These are phyloP conservation scores for Syncerus caffer DNA, from an alignment of 2,797 vertebrate species.

Conservation along the genomic window DNA sequence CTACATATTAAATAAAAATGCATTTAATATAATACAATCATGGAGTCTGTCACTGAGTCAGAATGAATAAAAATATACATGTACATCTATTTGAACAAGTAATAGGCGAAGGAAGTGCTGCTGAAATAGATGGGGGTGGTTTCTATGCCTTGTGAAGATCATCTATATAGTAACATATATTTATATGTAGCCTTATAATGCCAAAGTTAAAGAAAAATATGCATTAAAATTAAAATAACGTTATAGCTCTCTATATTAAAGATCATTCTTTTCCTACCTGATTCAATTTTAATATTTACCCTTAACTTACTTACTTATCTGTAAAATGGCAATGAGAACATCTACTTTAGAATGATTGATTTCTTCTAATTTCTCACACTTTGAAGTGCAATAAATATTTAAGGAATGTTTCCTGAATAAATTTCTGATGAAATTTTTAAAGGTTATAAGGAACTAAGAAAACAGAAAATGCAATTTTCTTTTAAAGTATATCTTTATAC, in stretches of 20 bases:
- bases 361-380: not conserved
- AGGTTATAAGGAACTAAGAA: not conserved
- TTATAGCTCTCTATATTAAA: not conserved
- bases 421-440: not conserved
- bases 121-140: not conserved
- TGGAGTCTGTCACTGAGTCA: not conserved
- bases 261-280: not conserved
- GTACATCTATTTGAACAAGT: not conserved
- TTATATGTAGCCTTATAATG: not conserved
- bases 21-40: not conserved
- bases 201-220: not conserved
- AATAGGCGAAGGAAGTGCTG: not conserved
- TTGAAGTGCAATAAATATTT: not conserved
- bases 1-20: not conserved
- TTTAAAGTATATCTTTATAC: not conserved
- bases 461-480: not conserved
- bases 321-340: not conserved
- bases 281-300: not conserved
- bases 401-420: not conserved
- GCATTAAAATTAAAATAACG: not conserved
- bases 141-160: not conserved
- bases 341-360: not conserved
- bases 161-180: not conserved
- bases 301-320: not conserved
- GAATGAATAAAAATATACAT: not conserved